These are phyloP conservation scores for Microcebus lehilahytsara DNA, from an alignment of 2,113 vertebrate species.

Conservation along the genomic window DNA sequence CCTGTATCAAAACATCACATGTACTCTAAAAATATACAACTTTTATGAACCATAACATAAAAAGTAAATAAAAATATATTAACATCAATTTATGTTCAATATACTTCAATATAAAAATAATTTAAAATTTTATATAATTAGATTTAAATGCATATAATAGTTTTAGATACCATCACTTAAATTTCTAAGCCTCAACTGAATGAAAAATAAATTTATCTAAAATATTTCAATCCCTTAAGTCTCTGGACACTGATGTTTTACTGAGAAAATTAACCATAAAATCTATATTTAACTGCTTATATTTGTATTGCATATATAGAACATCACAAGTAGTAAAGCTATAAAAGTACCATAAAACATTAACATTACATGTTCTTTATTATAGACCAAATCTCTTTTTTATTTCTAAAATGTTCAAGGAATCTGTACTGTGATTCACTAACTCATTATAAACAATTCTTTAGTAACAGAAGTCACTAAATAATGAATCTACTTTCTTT, in stretches of 20 bases:
- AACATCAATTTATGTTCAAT: background rate
- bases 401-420: background rate
- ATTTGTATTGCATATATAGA: background rate
- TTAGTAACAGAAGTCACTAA: background rate
- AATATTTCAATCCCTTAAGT: background rate
- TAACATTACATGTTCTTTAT: background rate
- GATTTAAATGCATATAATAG: background rate
- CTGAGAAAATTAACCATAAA: background rate
- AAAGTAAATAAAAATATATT: too few species aligned
- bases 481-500: background rate
- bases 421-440: background rate
- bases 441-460: background rate
- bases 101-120: background rate
- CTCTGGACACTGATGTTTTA: background rate
- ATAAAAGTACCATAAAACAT: slow-evolving; percentile 4
- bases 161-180: background rate
- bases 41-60: too few species aligned
- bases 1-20: too few species aligned
- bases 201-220: background rate
- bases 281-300: background rate
- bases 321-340: background rate
- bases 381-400: background rate
- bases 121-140: background rate
- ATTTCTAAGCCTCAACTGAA: background rate
- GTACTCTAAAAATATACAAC: too few species aligned